These are phyloP conservation scores for Oncorhynchus keta DNA, from an alignment of 2,113 vertebrate genomes.

Conservation along the genomic window DNA sequence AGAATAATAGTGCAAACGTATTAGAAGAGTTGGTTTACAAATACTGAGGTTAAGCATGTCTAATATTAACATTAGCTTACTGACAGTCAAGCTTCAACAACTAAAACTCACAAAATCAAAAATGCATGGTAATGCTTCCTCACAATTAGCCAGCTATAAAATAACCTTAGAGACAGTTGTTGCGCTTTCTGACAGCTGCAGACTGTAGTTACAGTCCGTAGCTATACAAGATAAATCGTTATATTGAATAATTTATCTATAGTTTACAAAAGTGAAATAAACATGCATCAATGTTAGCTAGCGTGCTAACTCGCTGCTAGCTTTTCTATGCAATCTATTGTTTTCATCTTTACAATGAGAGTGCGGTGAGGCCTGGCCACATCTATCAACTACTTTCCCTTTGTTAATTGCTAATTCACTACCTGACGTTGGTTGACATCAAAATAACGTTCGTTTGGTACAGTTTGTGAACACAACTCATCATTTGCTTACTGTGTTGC, in stretches of 20 bases:
- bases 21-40: conserved; percentile 12
- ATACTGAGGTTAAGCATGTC: conserved; percentile 19
- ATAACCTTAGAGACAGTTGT: too few relatives aligned
- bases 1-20: neutral
- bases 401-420: conserved; percentile 35
- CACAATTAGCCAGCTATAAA: too few relatives aligned
- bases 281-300: neutral
- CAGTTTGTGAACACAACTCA: neutral
- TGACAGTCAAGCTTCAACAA: neutral
- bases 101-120: neutral
- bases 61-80: neutral
- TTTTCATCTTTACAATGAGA: conserved; percentile 58
- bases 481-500: too few relatives aligned
- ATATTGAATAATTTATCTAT: too few relatives aligned
- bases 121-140: too few relatives aligned
- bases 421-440: neutral
- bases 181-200: too few relatives aligned
- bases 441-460: neutral
- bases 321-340: conserved; percentile 39
- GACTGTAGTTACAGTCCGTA: too few relatives aligned
- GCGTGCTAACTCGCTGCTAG: neutral
- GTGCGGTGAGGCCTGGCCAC: conserved; percentile 49
- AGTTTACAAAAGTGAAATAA: neutral
- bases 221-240: too few relatives aligned
- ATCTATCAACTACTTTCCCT: conserved; percentile 13